These are phyloP conservation scores for Matsumyia berberina DNA, from an alignment of 2,888 invertebrate genomes.

Conservation along the genomic window DNA sequence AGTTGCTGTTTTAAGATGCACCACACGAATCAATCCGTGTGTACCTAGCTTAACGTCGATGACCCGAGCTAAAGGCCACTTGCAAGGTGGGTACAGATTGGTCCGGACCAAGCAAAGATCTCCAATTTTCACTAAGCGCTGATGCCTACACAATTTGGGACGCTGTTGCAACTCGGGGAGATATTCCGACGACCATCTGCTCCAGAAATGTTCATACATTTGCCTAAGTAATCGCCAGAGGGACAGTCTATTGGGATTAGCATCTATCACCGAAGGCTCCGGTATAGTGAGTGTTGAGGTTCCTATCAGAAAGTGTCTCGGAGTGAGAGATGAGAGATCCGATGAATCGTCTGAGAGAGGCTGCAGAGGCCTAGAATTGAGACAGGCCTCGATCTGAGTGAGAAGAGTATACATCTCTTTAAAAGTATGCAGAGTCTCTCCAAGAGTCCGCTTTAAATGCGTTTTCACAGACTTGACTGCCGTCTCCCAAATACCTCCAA, in stretches of 20 bases:
- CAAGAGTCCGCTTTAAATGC: conserved; percentile 11
- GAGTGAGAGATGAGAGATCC: conserved; percentile 75
- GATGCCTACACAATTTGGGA: background rate
- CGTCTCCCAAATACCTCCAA: conserved; percentile 34
- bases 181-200: conserved; percentile 11
- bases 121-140: background rate
- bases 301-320: conserved; percentile 25
- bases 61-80: conserved; percentile 6
- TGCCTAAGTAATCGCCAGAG: background rate
- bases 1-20: background rate
- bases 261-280: background rate
- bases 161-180: conserved; percentile 6
- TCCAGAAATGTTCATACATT: conserved; percentile 5
- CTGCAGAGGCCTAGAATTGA: conserved; percentile 77
- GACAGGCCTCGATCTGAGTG: conserved; percentile 58
- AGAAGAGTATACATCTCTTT: conserved; percentile 17
- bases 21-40: no score
- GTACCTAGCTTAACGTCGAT: background rate
- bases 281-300: conserved; percentile 5
- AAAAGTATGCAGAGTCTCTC: background rate
- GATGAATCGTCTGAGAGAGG: conserved; percentile 52
- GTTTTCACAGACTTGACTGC: background rate
- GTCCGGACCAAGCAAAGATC: no score
- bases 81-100: background rate
- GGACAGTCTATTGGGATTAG: background rate